Evolutionary conservation across 2,797 vertebrate species (phyloP), one percentile per base, ranked within the genome.

Genomic region (Staurois parvus): DNA sequence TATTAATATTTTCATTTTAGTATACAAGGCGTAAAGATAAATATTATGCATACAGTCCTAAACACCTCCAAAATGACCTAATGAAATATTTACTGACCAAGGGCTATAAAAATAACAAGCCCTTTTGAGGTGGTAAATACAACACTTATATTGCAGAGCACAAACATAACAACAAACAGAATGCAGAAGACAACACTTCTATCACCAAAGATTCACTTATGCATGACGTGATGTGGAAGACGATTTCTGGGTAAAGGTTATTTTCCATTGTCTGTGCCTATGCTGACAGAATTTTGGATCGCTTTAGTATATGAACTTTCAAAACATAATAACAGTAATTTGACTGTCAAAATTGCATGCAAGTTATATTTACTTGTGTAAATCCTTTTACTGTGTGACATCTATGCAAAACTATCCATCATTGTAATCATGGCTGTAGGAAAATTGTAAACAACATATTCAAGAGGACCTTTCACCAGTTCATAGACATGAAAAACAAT

Each of bases 351-450:
- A 67, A 67, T 83, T 59, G 68, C 59, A 86, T 79, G 34, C 68
- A 74, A 83, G 85, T 83, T 83, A 78, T 83, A 86, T 83, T 86
- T 83, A 86, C 80, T 79, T 86, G 80, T 86, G 80, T 83, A 86
- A 86, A 86, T 86, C 75, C 85, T 86, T 86, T 86, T 86, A 79
- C 68, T 7, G 80, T 73, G 75, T 86, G 85, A 86, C 85, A 86
- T 86, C 80, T 83, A 86, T 86, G 80, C 75, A 86, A 86, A 86
- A 86, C 85, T 83, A 86, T 86, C 85, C 79, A 83, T 86, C 85
- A 83, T 29, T 86, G 72, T 78, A 86, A 83, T 86, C 79, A 79
- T n/a, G 64, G 75, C 26, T 83, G 85, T 76, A 40, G 40, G 74
- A 56, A 83, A 86, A 86, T 83, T 83, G 85, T 86, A 86, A 86